Percentiles rank a stretch among this genome's conserved stretches.
Evolutionary conservation across 2,797 vertebrate genomes (phyloP).

Genomic region (Megalops cyprinoides): DNA sequence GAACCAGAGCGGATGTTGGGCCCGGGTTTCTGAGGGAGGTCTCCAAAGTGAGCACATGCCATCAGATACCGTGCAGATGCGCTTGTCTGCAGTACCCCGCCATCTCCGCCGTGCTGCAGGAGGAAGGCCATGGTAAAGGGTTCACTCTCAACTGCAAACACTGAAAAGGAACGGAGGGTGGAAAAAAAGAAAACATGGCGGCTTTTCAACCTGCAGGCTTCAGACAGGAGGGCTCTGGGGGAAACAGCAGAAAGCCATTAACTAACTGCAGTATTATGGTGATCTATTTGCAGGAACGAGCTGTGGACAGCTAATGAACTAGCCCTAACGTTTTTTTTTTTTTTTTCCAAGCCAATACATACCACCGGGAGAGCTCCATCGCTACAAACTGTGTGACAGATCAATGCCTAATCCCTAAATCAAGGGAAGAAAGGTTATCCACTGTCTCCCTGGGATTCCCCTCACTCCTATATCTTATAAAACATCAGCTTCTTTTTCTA

Average conservation of each 20-base stretch:
- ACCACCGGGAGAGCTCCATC: slow-evolving; percentile 86
- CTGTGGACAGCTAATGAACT: slow-evolving; percentile 95
- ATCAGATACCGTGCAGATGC: background rate
- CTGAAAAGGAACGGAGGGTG: background rate
- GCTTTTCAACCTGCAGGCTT: slow-evolving; percentile 85
- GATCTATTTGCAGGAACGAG: slow-evolving; percentile 93
- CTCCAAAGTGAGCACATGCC: slow-evolving; percentile 1
- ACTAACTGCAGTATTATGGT: slow-evolving; percentile 98
- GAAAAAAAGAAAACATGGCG: slow-evolving; percentile 60
- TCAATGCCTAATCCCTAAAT: slow-evolving; percentile 94
- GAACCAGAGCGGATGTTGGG: background rate
- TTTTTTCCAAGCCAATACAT: slow-evolving; percentile 82
- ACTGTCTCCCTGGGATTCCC: slow-evolving; percentile 84
- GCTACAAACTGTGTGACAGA: slow-evolving; percentile 96
- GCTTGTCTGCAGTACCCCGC: background rate
- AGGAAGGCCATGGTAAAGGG: slow-evolving; percentile 33
- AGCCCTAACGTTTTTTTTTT: slow-evolving; percentile 84
- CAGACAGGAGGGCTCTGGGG: slow-evolving; percentile 94
- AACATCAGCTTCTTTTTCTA: slow-evolving; percentile 36
- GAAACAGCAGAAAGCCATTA: slow-evolving; percentile 99
- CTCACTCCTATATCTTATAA: slow-evolving; percentile 66
- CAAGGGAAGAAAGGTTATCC: slow-evolving; percentile 97
- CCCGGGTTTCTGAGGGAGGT: background rate
- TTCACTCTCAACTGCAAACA: slow-evolving; percentile 61
- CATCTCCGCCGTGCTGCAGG: slow-evolving; percentile 45